Base-by-base conservation (phyloP, 2,797 vertebrate genomes). In the Poeciliopsis presidionis region DNA sequence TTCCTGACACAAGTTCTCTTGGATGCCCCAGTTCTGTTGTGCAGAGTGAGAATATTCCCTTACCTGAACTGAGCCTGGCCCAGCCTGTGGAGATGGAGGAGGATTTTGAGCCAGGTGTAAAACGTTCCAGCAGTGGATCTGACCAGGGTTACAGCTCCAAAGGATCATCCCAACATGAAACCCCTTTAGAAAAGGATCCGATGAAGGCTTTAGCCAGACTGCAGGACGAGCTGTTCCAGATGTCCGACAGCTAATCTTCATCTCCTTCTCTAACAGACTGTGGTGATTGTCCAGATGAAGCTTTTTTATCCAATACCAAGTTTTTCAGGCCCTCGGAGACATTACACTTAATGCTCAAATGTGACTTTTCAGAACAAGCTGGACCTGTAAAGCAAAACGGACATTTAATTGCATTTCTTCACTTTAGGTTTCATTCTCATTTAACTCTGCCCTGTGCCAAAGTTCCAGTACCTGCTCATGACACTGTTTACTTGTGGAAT, bases 121-220 rank as follows among this genome's bases (percentile, higher is more conserved):
- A 96, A 70, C 95, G 93, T 69, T 95, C 93, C 9, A 96, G 93
- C 2, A 95, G 92, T 63, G 96, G 96, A 55, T 98, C 97, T 0
- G 98, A 99, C 89, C 98, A 97, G 80, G 98, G 98, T 73, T 98
- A 99, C 78, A 96, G 95, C 89, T 99, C 98, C 51, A 96, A 95
- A 57, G 92, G 92, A 63, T 96, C 97, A 47, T 95, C 94, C 2
- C 94, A 94, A 53, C 94, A 89, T 0, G 91, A 93, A 7, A 49
- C 30, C 16, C 87, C 91, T 0, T 86, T 93, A 0, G 90, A 84
- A 22, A 87, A 88, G 6, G 94, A 95, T 74, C 92, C 94, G 7
- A 79, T 97, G 83, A 84, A 63, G 82, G 94, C 90, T 28, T 90
- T 98, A 75, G 94, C 91, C 28, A 94, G 88, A 81, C 93, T 97